A percentile compares a stretch with the other conserved stretches of the same genome.
These are phyloP conservation scores for Atethmia centrago DNA, from an alignment of 2,888 invertebrate species.

Conservation along the genomic window DNA sequence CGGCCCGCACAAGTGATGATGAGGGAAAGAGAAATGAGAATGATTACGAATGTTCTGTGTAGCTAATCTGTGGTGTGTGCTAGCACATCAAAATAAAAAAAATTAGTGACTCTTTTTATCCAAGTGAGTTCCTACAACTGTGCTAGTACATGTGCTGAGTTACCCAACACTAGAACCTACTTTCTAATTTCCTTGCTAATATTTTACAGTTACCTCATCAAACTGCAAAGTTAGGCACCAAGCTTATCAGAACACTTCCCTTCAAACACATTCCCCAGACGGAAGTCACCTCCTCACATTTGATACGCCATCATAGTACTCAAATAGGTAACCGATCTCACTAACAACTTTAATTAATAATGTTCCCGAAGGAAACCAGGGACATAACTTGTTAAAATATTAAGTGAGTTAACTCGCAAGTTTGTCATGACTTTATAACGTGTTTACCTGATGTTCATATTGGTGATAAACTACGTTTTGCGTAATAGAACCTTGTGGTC, in stretches of 20 bases:
- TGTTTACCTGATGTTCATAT: slow-evolving; percentile 64
- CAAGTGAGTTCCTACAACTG: too few relatives aligned
- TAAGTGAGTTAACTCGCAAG: slow-evolving; percentile 68
- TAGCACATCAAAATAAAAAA: too few relatives aligned
- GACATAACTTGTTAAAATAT: slow-evolving; percentile 68
- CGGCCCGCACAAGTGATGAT: too few relatives aligned
- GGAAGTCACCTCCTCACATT: slow-evolving; percentile 26
- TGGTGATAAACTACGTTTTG: slow-evolving; percentile 52
- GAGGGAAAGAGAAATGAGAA: too few relatives aligned
- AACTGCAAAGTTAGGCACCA: slow-evolving; percentile 20
- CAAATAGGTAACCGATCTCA: slow-evolving; percentile 64
- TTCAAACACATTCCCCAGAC: slow-evolving; percentile 41
- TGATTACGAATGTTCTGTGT: too few relatives aligned
- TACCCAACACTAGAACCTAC: background rate
- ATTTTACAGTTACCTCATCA: slow-evolving; percentile 22
- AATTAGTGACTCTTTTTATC: too few relatives aligned
- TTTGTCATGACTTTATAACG: slow-evolving; percentile 62
- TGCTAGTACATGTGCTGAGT: too few relatives aligned
- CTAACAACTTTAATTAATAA: slow-evolving; percentile 71
- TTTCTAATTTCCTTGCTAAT: slow-evolving; percentile 18
- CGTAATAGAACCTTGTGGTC: slow-evolving; percentile 49
- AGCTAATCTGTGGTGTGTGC: too few relatives aligned
- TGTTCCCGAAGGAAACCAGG: slow-evolving; percentile 68
- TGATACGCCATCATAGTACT: slow-evolving; percentile 40
- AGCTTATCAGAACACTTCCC: slow-evolving; percentile 16